These are phyloP conservation scores for Ctenodactylus gundi DNA, from an alignment of 2,113 vertebrate species.

Conservation along the genomic window DNA sequence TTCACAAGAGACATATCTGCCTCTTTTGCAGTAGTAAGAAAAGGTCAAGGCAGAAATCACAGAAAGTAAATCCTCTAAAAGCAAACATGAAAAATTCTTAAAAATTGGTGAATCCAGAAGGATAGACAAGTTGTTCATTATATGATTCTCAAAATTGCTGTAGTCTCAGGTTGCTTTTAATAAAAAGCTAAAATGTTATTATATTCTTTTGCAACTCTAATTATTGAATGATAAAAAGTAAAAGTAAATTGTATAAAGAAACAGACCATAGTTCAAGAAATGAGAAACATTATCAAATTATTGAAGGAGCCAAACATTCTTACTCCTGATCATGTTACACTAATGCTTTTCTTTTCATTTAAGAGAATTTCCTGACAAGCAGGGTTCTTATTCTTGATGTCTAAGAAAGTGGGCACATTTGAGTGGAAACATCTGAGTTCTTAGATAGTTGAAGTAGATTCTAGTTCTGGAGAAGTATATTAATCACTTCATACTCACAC, in stretches of 20 bases:
- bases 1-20: neutral
- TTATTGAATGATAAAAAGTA: neutral
- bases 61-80: neutral
- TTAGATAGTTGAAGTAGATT: too few relatives aligned
- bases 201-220: neutral
- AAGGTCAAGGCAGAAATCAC: neutral
- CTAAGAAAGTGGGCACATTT: neutral
- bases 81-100: neutral
- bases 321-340: neutral
- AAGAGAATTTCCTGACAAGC: neutral
- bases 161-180: neutral
- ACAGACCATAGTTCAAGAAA: neutral
- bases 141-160: neutral
- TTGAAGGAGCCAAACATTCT: neutral
- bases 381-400: neutral
- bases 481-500: neutral
- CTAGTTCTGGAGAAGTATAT: neutral
- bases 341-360: neutral
- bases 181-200: neutral
- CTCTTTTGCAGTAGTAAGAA: neutral
- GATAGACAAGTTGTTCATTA: too few relatives aligned
- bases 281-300: neutral
- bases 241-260: neutral
- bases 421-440: too few relatives aligned
- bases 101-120: neutral